A percentile compares a stretch with the other conserved stretches of the same genome.
Evolutionary conservation across 2,113 vertebrate species (phyloP).

Genomic region (Aegotheles bennettii): DNA sequence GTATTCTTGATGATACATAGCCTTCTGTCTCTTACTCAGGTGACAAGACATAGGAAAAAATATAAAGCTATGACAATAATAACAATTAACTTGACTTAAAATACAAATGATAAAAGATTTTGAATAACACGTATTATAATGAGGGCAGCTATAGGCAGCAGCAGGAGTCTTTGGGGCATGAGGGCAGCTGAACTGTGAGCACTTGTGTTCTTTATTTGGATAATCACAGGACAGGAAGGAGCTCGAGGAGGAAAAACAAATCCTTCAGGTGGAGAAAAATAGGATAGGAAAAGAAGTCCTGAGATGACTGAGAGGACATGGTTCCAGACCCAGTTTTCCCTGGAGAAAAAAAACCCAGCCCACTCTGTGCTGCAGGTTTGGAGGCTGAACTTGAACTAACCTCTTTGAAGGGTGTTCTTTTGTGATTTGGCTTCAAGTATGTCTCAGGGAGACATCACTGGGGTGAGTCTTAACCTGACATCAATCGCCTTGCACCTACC

Average conservation of each 20-base stretch:
- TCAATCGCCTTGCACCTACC: too few species aligned
- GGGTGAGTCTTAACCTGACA: neutral
- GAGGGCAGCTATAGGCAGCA: neutral
- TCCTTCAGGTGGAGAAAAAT: neutral
- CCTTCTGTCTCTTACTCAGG: neutral
- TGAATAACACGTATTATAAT: neutral
- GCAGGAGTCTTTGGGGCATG: neutral
- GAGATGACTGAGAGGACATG: accelerated
- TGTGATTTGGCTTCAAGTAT: accelerated
- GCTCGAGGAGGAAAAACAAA: neutral
- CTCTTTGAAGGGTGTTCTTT: neutral
- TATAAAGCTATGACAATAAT: neutral
- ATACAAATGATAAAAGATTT: neutral
- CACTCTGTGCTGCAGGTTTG: neutral
- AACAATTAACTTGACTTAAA: neutral
- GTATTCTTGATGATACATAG: neutral
- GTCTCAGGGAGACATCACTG: neutral
- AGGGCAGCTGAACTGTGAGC: neutral
- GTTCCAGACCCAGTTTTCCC: neutral
- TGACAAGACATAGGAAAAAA: neutral
- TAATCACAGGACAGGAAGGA: neutral
- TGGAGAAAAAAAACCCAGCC: too few species aligned
- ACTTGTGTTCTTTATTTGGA: neutral
- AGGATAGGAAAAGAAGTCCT: neutral
- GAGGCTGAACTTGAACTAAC: neutral